Base-by-base conservation (phyloP, 2,888 invertebrate species). In the Crepidodera aurea region DNA sequence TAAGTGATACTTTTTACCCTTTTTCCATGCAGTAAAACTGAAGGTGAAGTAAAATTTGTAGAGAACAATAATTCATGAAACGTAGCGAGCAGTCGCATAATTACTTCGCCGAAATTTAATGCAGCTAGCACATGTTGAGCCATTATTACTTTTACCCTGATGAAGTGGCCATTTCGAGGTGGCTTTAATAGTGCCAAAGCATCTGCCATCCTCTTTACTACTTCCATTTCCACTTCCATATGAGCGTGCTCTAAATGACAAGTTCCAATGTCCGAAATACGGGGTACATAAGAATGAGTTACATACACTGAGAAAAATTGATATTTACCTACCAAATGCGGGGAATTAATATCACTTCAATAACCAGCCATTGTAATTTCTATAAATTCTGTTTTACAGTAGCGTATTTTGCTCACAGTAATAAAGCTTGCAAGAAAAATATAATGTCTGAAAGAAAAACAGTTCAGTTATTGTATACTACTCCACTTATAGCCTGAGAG, bases 81-180 rank as follows among this genome's bases (percentile, higher is more conserved):
- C 51, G 44, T 12, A 40, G 53, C 22, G 40, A 53, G 39, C 22
- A 44, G 40, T 27, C 42, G 58, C 58, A 51, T 62, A 66, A 60
- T 66, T 66, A 60, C 60, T 58, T 51, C 50, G 51, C 60, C 54
- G 42, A 64, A 70, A 64, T 68, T 69, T 68, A 69, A 68, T 68
- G 62, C 68, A 64, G 60, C 59, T 51, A 54, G 61, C 60, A 67
- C 64, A 58, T 55, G 58, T 48, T 54, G 66, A 56, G 60, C 54
- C 58, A 66, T 69, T 66, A 68, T 67, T 68, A 68, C 68, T 68
- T 65, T 62, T 59, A 50, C 55, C 32, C 63, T 66, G 68, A 68
- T 68, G 66, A 68, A 68, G 66, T 65, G 68, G 64, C 62, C 55
- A 58, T 66, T 68, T 57, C 55, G 64, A 68, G 64, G 64, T 62